phyloP scores from a whole-genome alignment of 1,140 invertebrate species.

The Adoxophyes honmai region DNA sequence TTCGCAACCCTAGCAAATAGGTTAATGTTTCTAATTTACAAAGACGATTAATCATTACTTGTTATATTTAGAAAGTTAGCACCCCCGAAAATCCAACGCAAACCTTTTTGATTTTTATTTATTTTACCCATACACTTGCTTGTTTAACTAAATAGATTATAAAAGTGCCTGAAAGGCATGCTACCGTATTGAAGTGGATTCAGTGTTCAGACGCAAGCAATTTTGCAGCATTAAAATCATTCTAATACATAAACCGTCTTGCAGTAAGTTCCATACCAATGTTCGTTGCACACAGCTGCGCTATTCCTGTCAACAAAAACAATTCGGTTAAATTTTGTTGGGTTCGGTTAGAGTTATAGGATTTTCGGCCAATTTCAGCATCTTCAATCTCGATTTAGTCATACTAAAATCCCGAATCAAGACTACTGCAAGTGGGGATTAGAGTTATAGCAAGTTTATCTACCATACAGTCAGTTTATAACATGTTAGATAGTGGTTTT shows the following conservation, averaged over 20 bases:
- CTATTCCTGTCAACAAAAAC: slow-evolving; percentile 34
- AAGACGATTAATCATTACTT: slow-evolving; percentile 15
- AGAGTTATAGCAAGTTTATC: no score
- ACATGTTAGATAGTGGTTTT: no score
- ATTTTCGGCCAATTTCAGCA: no score
- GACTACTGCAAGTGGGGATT: no score
- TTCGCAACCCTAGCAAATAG: not conserved
- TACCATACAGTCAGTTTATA: no score
- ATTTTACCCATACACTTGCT: not conserved
- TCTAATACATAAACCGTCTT: slow-evolving; percentile 51
- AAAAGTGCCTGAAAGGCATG: slow-evolving; percentile 18
- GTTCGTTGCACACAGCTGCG: slow-evolving; percentile 69
- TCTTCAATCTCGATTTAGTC: no score
- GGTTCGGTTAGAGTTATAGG: no score
- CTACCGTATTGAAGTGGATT: slow-evolving; percentile 25
- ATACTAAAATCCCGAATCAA: no score
- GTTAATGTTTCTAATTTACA: slow-evolving; percentile 16
- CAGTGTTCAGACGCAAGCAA: slow-evolving; percentile 47
- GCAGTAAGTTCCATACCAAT: slow-evolving; percentile 61
- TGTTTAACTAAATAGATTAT: slow-evolving; percentile 7
- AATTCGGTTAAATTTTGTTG: no score
- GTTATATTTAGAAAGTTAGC: slow-evolving; percentile 15
- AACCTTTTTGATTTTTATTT: slow-evolving; percentile 1
- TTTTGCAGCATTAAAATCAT: slow-evolving; percentile 54
- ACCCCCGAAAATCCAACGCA: slow-evolving; percentile 17